Evolutionary conservation across 1,140 invertebrate genomes (phyloP), one percentile per base, ranked within the genome.

Genomic region (Trichomalopsis sarcophagae): DNA sequence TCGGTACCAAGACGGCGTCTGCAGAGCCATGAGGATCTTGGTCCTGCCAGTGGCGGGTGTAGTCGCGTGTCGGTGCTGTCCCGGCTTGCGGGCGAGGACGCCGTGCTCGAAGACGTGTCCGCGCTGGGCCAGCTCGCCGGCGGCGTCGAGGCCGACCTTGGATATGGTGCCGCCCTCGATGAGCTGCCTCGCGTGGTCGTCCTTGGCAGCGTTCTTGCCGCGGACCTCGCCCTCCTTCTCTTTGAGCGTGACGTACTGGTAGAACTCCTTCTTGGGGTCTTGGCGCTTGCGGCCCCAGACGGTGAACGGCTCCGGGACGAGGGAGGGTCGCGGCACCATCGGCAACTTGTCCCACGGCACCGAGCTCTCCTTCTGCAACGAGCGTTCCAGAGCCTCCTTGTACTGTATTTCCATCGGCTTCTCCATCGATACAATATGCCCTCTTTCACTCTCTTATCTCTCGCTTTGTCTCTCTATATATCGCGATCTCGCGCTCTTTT

Each of bases 331-430:
- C 86, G 97, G 96, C 88, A 97, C 96, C 91, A 95, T 95, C 87
- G 97, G 97, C 90, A 97, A 96, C 94, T 97, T 97, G 92, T 97
- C 96, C 96, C 96, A 97, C 88, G 96, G 96, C 87, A 97, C 96
- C 91, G 94, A 89, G 86, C 93, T 74, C 50, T 94, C 94, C 94
- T 95, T 96, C 96, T 97, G 96, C 91, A 96, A 96, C 71, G 73
- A 81, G n/a, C 62, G 80, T 62, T 85, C 82, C 71, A 88, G 84
- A 81, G 66, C 27, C 82, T 71, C 82, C 83, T 88, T 87, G 82
- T 50, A 73, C 33, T 87, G 84, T 79, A 69, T 88, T 80, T 86
- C 40, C 81, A 81, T 74, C 17, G 55, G 77, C 62, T 82, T 77
- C 75, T 87, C 68, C 55, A 62, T 62, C 55, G 21, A 21, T 62